Base-by-base conservation (phyloP, 2,113 vertebrate species). In the Candoia aspera region DNA sequence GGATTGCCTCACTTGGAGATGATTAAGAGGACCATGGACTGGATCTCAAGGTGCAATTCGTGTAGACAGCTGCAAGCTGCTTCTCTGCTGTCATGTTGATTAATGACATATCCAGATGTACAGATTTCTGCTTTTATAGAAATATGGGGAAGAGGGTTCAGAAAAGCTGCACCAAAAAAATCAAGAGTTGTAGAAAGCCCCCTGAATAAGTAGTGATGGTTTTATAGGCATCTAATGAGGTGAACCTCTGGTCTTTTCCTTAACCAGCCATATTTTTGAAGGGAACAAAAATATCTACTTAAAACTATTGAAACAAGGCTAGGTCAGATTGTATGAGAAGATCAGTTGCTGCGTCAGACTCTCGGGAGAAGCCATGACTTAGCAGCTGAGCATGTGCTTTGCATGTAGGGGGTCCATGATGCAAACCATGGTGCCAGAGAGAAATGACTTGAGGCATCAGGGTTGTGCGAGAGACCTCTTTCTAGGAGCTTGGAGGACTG, bases 11-110 rank as follows among this genome's bases (percentile, higher is more conserved):
- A 0, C 85, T 89, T 93, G 94, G 62, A 89, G 29, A 64, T 95
- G 92, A 91, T 46, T 13, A 42, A 49, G 92, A 93, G 68, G 23
- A 23, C 57, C 0, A 12, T 33, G 29, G 8, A 21, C 21, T 57
- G 17, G 33, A 13, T 95, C 95, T 83, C 90, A 92, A 90, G 93
- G 92, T 64, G 58, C 92, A 79, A 0, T 90, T 83, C 17, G 84
- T 87, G 62, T 64, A 87, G 79, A 90, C 86, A 62, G 29, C 33
- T 84, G 2, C 73, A 84, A 4, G 29, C 46, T 33, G 87, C 64
- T 92, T 94, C 95, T 94, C 93, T 95, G 91, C 92, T 93, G 89
- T 62, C 60, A 49, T 59, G 42, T 90, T 92, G 92, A 93, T 92
- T 79, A 91, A 53, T 73, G 90, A 33, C 92, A 64, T 94, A 90